Base-by-base conservation (phyloP, 1,140 invertebrate species). In the Drosophila guanche region DNA sequence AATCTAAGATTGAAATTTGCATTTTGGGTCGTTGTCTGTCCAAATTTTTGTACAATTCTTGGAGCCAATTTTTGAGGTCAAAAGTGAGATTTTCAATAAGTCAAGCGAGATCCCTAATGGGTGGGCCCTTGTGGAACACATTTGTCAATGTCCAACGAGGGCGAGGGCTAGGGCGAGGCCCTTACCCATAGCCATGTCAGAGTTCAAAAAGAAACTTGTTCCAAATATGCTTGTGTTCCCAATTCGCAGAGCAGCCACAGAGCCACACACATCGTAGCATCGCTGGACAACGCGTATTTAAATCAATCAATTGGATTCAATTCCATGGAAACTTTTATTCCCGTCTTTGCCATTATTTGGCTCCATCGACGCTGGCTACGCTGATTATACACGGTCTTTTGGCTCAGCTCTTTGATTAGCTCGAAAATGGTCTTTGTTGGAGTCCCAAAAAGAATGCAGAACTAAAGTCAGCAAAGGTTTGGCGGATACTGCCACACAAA, bases 61-160 rank as follows among this genome's bases (percentile, higher is more conserved):
- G 55, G 55, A 55, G 63, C 58, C 54, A 59, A 48, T 60, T 84
- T 85, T 84, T 75, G 61, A 47, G 80, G 81, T 85, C 80, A 85
- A 63, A 85, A 85, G 83, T 88, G 78, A 88, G 77, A 85, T 81
- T 88, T 61, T 50, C 43, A 71, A 61, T 71, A 55, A 72, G 79
- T 68, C 62, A 60, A 27, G 20, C 40, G 7, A 45, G 46, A 23
- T 10, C 29, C 29, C 3, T 37, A 37, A 37, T 37, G 33, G 33
- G 33, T 37, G 33, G 33, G 33, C 33, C 10, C 10, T 12, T 37
- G 33, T 37, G 33, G 10, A 37, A 37, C 33, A 37, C 66, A 85
- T 83, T 83, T 79, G 68, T 83, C 80, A 83, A 46, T 79, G 76
- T 75, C 65, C 14, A 14, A 47, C 23, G 48, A 43, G 48, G 56